These are phyloP conservation scores for Oceanodroma tethys DNA, from an alignment of 2,113 vertebrate species.

Conservation along the genomic window DNA sequence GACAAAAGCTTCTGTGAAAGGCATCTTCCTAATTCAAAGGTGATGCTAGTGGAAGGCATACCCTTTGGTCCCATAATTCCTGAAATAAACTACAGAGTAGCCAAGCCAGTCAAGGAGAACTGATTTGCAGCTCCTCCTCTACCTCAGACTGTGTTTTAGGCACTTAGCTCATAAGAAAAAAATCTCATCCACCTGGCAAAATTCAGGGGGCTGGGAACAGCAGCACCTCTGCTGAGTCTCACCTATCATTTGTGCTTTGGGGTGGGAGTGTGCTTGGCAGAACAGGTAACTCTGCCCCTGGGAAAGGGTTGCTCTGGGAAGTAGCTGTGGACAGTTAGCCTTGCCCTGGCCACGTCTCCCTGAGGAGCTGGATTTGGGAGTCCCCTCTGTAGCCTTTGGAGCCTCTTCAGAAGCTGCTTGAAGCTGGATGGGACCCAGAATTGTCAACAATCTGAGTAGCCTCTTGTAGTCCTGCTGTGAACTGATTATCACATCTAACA, in stretches of 20 bases:
- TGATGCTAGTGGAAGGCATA: not conserved
- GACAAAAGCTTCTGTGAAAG: not conserved
- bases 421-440: slow-evolving; percentile 51
- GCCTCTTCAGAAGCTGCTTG: slow-evolving; percentile 45
- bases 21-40: not conserved
- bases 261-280: not conserved
- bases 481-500: slow-evolving; percentile 64
- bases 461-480: slow-evolving; percentile 55
- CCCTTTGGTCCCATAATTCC: slow-evolving; percentile 18
- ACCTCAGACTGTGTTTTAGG: not conserved
- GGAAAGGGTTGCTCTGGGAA: not conserved
- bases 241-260: not conserved
- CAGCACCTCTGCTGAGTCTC: not conserved
- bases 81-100: slow-evolving; percentile 23
- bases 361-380: not conserved
- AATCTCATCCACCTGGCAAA: not conserved
- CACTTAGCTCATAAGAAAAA: not conserved
- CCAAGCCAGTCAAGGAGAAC: not conserved
- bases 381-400: slow-evolving; percentile 33
- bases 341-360: not conserved
- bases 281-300: not conserved
- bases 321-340: not conserved
- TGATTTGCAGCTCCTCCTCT: not conserved
- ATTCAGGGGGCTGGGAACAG: not conserved
- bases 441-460: slow-evolving; percentile 52